Evolutionary conservation across 2,113 vertebrate genomes (phyloP).

Genomic region (Equus quagga): DNA sequence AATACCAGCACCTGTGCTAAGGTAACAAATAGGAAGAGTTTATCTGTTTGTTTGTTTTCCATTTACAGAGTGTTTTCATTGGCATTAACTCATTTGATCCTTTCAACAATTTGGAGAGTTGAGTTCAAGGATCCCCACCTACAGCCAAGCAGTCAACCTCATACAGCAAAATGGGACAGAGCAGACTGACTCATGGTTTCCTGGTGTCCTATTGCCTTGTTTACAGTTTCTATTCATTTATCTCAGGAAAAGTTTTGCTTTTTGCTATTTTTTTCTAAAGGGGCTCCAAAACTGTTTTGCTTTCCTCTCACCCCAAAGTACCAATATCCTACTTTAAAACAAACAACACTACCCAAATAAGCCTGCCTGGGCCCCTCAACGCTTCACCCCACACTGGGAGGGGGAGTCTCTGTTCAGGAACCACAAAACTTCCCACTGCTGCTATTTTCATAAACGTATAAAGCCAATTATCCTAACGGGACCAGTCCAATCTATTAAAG

Average conservation of each 20-base stretch:
- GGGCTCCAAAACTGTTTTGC: not conserved
- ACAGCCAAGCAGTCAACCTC: not conserved
- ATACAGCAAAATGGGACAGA: not conserved
- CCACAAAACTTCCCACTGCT: not conserved
- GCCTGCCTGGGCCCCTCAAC: not conserved
- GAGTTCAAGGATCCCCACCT: rapidly evolving
- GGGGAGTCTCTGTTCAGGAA: not conserved
- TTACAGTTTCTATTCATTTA: not conserved
- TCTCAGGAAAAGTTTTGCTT: not conserved
- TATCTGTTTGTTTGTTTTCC: not conserved
- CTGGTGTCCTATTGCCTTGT: not conserved
- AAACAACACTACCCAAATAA: not conserved
- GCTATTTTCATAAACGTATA: not conserved
- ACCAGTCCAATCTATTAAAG: not conserved
- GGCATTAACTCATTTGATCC: not conserved
- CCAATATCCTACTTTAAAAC: not conserved
- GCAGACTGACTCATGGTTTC: not conserved
- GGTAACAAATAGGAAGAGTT: not conserved
- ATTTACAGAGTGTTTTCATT: not conserved
- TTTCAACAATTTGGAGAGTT: not conserved
- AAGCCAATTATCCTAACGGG: not conserved
- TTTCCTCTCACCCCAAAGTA: not conserved
- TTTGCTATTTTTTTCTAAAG: not conserved
- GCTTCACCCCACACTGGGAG: not conserved
- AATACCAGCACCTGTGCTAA: not conserved